Evolutionary conservation across 2,113 vertebrate species (phyloP).

Genomic region (Stigmatopora nigra): DNA sequence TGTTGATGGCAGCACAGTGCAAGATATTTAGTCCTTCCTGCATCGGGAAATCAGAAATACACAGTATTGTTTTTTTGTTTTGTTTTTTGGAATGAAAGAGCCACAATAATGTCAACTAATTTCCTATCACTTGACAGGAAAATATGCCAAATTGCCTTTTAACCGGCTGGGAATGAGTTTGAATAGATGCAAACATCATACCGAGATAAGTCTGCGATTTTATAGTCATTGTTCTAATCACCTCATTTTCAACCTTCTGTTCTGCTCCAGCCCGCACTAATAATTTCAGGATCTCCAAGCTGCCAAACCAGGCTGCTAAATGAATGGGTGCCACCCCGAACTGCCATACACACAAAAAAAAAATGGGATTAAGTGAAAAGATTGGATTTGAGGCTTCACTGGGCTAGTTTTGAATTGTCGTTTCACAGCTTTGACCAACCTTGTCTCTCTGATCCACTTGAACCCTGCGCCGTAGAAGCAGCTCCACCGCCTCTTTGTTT

Average conservation of each 20-base stretch:
- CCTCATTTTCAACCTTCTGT: slow-evolving; percentile 77
- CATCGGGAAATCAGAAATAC: slow-evolving; percentile 2
- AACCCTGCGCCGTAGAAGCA: slow-evolving; percentile 81
- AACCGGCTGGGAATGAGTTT: no score
- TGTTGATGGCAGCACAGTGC: slow-evolving; percentile 84
- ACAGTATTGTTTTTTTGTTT: not conserved
- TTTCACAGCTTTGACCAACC: slow-evolving; percentile 56
- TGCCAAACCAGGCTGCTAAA: slow-evolving; percentile 85
- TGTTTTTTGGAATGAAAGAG: not conserved
- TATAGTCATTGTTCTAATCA: slow-evolving; percentile 32
- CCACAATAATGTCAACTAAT: not conserved
- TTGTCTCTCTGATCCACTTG: slow-evolving; percentile 81
- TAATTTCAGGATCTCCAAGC: slow-evolving; percentile 77
- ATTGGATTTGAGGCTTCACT: not conserved
- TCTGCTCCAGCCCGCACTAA: slow-evolving; percentile 82
- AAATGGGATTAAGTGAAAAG: not conserved
- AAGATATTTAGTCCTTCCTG: slow-evolving; percentile 83
- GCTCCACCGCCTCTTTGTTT: slow-evolving; percentile 68
- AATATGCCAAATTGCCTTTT: no score
- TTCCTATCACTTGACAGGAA: no score
- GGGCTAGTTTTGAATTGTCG: not conserved
- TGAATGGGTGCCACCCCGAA: slow-evolving; percentile 80
- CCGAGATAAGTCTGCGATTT: not conserved
- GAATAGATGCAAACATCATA: not conserved
- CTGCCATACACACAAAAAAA: slow-evolving; percentile 65